phyloP scores from a whole-genome alignment of 2,888 invertebrate genomes.

The Cheilosia grossa region DNA sequence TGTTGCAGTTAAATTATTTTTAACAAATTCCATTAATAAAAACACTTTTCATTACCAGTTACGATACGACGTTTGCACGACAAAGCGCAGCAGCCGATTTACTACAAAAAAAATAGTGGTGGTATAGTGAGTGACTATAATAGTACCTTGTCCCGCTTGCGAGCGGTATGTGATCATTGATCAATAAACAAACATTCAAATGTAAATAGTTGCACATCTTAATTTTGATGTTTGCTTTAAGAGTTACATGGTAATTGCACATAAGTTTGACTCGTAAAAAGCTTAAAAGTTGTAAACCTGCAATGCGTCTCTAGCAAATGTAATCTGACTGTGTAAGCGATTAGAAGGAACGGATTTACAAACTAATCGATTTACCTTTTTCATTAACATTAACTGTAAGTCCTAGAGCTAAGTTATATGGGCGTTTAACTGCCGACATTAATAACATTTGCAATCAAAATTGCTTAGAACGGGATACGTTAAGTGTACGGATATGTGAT shows the following conservation, averaged over 20 bases:
- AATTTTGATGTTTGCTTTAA: constrained; percentile 15
- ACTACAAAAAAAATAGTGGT: background rate
- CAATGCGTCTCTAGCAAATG: constrained; percentile 14
- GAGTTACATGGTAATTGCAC: constrained; percentile 11
- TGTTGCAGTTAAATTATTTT: constrained; percentile 21
- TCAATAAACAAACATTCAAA: constrained; percentile 48
- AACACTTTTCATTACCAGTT: constrained; percentile 10
- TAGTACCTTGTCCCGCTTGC: constrained; percentile 25
- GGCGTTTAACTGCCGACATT: too few species aligned
- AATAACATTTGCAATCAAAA: too few species aligned
- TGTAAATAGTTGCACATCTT: constrained; percentile 56
- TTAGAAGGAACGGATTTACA: background rate
- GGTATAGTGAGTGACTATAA: constrained; percentile 2
- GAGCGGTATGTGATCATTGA: constrained; percentile 28
- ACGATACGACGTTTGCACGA: constrained; percentile 14
- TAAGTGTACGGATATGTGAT: too few species aligned
- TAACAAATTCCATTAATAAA: constrained; percentile 26
- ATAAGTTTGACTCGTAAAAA: constrained; percentile 15
- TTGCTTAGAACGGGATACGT: too few species aligned
- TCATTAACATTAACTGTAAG: constrained; percentile 7
- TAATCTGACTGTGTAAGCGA: constrained; percentile 24
- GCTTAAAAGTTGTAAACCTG: constrained; percentile 23
- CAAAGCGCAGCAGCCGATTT: background rate
- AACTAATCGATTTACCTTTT: constrained; percentile 7
- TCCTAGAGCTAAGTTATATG: background rate